phyloP scores from a whole-genome alignment of 2,797 vertebrate species.

The Notolepis coatsorum region DNA sequence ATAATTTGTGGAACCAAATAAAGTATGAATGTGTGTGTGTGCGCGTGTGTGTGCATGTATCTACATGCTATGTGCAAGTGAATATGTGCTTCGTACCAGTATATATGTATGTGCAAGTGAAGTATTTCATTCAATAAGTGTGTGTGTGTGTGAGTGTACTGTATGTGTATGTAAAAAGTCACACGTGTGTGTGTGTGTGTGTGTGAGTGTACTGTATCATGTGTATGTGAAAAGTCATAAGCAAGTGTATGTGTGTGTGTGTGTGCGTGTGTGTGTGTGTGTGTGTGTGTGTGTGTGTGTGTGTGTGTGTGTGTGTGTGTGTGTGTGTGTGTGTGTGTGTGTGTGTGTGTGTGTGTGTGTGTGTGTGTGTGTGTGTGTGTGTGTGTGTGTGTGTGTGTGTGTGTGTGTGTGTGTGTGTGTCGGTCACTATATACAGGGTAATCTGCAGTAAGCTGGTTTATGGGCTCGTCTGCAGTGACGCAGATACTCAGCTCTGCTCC shows the following conservation, averaged over 20 bases:
- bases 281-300: conserved; percentile 15
- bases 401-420: conserved; percentile 11
- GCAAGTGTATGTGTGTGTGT: conserved; percentile 6
- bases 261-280: neutral
- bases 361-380: conserved; percentile 4
- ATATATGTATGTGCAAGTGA: too few species aligned
- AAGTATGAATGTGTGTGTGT: too few species aligned
- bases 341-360: neutral
- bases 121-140: too few species aligned
- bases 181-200: too few species aligned
- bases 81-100: too few species aligned
- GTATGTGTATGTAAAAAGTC: too few species aligned
- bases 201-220: too few species aligned
- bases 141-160: too few species aligned
- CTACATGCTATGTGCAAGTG: too few species aligned
- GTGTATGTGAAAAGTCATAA: too few species aligned
- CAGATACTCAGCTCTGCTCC: conserved; percentile 71
- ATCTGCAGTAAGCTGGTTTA: conserved; percentile 86
- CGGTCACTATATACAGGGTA: conserved; percentile 66
- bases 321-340: conserved; percentile 29
- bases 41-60: neutral
- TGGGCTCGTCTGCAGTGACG: conserved; percentile 80
- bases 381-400: conserved; percentile 33
- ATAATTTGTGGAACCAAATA: too few species aligned
- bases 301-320: conserved; percentile 18